Conservation (phyloP, 2,113 vertebrate genomes). For the Erinaceus europaeus region DNA sequence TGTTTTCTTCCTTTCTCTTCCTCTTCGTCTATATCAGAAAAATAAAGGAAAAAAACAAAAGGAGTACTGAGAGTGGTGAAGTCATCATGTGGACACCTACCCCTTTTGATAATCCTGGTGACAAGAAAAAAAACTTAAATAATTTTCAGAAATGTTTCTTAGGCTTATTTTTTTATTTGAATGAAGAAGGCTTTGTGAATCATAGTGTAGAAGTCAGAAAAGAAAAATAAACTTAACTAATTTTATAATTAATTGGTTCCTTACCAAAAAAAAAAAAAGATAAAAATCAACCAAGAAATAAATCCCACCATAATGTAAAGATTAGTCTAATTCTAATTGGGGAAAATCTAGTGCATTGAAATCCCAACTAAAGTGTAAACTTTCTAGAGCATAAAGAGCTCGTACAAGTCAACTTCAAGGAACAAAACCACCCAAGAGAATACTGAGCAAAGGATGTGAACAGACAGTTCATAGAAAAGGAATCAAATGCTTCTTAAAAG, state of each 20-base stretch:
- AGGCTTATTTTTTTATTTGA: background rate
- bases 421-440: background rate
- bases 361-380: background rate
- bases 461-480: background rate
- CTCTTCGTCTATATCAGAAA: no score
- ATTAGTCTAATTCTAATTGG: background rate
- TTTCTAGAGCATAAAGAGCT: background rate
- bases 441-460: background rate
- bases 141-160: background rate
- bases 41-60: no score
- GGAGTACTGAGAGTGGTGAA: no score
- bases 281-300: background rate
- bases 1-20: no score
- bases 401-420: background rate
- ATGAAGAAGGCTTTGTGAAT: background rate
- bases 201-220: background rate
- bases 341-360: no score
- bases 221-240: background rate
- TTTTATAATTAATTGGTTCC: background rate
- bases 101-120: no score
- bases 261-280: background rate
- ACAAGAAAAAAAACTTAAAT: no score
- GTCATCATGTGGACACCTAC: no score
- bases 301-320: background rate
- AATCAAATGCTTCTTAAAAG: constrained; percentile 1